A percentile compares a stretch with the other conserved stretches of the same genome.
phyloP scores from a whole-genome alignment of 2,797 vertebrate genomes.

The Brachymystax lenok region DNA sequence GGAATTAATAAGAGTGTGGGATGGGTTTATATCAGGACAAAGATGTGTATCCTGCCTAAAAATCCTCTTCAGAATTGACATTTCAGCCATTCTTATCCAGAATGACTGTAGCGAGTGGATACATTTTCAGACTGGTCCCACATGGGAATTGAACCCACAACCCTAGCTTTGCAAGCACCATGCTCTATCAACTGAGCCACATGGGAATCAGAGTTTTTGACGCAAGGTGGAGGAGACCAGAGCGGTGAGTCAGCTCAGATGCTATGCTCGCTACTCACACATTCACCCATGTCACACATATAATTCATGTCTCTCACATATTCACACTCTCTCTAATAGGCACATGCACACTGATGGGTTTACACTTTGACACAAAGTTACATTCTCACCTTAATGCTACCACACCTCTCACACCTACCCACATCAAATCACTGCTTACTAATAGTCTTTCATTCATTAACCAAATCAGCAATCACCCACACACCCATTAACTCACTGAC shows the following conservation, averaged over 20 bases:
- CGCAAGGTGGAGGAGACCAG: conserved; percentile 69
- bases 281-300: conserved; percentile 18
- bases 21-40: too few relatives aligned
- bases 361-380: conserved; percentile 18
- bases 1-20: too few relatives aligned
- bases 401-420: conserved; percentile 38
- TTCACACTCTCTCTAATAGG: neutral
- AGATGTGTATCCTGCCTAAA: too few relatives aligned
- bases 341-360: conserved; percentile 24
- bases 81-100: too few relatives aligned
- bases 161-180: too few relatives aligned
- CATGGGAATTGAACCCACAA: too few relatives aligned
- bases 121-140: too few relatives aligned
- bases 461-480: neutral
- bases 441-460: neutral
- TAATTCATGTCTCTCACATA: neutral
- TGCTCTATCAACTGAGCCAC: too few relatives aligned
- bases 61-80: too few relatives aligned
- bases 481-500: neutral
- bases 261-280: neutral
- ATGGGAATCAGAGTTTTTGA: conserved; percentile 61
- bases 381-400: conserved; percentile 27
- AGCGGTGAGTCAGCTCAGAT: conserved; percentile 53
- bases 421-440: neutral
- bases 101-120: too few relatives aligned